Conservation (phyloP, 1,140 invertebrate genomes). For the Ganaspis sp. region DNA sequence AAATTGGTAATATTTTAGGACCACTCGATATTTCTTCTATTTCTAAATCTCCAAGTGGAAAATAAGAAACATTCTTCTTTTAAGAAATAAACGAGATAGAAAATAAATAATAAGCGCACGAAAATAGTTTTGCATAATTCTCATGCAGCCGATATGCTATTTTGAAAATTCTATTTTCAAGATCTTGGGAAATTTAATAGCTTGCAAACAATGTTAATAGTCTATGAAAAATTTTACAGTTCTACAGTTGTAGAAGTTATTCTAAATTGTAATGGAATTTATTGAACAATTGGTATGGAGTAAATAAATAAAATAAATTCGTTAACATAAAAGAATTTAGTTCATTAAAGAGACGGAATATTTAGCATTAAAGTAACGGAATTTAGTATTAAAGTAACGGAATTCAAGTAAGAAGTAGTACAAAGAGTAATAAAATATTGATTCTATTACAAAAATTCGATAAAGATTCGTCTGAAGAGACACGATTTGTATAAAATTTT, state of each 20-base stretch:
- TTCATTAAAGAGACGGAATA: too few relatives aligned
- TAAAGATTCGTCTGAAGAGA: too few relatives aligned
- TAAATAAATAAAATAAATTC: too few relatives aligned
- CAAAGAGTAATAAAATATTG: too few relatives aligned
- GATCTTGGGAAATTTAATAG: not conserved
- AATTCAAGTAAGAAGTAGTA: too few relatives aligned
- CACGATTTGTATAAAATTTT: too few relatives aligned
- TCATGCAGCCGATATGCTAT: not conserved
- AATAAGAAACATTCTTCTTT: not conserved
- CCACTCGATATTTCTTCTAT: not conserved
- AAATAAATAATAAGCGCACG: not conserved
- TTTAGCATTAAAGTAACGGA: too few relatives aligned
- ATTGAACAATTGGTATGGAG: too few relatives aligned
- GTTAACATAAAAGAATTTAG: too few relatives aligned
- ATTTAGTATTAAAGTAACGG: too few relatives aligned
- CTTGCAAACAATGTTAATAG: not conserved
- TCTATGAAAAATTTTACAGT: not conserved
- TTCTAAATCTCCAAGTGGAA: not conserved
- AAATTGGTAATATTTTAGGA: conserved; percentile 2
- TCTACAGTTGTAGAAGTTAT: not conserved
- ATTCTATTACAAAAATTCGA: too few relatives aligned
- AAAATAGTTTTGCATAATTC: conserved; percentile 2
- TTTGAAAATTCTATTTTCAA: conserved; percentile 7
- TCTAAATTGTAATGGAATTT: not conserved
- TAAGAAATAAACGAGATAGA: not conserved